phyloP scores from a whole-genome alignment of 1,140 invertebrate genomes.

The Trichogramma pretiosum region DNA sequence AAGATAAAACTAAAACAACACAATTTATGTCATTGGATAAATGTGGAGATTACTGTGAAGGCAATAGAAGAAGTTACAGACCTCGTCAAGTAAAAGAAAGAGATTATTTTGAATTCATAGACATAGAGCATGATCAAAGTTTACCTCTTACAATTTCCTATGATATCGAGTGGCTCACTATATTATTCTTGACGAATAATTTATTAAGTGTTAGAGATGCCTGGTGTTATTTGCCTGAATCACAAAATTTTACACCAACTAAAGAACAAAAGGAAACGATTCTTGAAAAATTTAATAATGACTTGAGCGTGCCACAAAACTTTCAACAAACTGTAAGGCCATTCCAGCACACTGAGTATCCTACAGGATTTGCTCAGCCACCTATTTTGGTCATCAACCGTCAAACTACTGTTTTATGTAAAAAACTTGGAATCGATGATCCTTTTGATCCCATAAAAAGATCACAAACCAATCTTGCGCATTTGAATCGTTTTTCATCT shows the following conservation, averaged over 20 bases:
- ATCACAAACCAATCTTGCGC: too few species aligned
- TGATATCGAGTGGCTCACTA: slow-evolving; percentile 89
- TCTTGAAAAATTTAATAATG: slow-evolving; percentile 54
- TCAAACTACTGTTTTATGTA: slow-evolving; percentile 75
- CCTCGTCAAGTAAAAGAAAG: too few species aligned
- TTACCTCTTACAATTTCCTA: slow-evolving; percentile 59
- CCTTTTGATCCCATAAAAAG: slow-evolving; percentile 50
- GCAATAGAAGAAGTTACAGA: too few species aligned
- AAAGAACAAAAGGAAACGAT: slow-evolving; percentile 63
- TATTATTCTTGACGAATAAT: slow-evolving; percentile 83
- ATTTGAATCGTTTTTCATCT: slow-evolving; percentile 24
- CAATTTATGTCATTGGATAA: slow-evolving; percentile 95
- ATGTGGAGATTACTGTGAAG: too few species aligned
- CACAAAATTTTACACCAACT: slow-evolving; percentile 66
- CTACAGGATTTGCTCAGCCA: slow-evolving; percentile 29
- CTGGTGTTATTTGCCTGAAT: slow-evolving; percentile 73
- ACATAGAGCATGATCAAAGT: slow-evolving; percentile 49
- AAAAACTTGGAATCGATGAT: slow-evolving; percentile 69
- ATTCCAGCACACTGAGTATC: slow-evolving; percentile 49
- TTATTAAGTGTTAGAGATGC: slow-evolving; percentile 64
- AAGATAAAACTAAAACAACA: slow-evolving; percentile 48
- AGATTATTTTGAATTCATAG: slow-evolving; percentile 73
- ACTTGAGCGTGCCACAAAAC: slow-evolving; percentile 63
- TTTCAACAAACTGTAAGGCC: slow-evolving; percentile 65
- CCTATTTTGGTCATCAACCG: slow-evolving; percentile 57